Conservation (phyloP, 2,888 invertebrate species). For the Lasius fuliginosus region DNA sequence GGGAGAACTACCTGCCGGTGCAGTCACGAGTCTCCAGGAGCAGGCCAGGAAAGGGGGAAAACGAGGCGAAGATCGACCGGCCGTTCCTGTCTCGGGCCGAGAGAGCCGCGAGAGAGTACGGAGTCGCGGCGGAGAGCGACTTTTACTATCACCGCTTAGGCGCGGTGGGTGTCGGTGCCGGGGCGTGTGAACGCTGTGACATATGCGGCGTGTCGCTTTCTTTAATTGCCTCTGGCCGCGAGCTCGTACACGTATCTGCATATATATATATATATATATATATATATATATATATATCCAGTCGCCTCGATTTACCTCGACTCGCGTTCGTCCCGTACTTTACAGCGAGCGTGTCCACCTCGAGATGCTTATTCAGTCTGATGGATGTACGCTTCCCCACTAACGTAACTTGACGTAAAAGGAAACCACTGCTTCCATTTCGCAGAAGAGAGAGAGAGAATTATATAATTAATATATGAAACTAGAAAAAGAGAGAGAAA, state of each 20-base stretch:
- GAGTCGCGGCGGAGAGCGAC: conserved; percentile 59
- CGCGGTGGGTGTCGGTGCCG: conserved; percentile 81
- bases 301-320: conserved; percentile 55
- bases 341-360: conserved; percentile 29
- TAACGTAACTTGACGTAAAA: not conserved
- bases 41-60: conserved; percentile 64
- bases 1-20: conserved; percentile 69
- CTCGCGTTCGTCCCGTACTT: conserved; percentile 28
- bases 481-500: not conserved
- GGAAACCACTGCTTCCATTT: not conserved
- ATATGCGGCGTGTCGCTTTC: conserved; percentile 86
- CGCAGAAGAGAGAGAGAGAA: not conserved
- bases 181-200: conserved; percentile 86
- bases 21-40: conserved; percentile 71
- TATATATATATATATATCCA: conserved; percentile 35
- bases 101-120: conserved; percentile 48
- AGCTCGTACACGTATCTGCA: conserved; percentile 56
- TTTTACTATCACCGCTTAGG: conserved; percentile 78
- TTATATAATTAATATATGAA: not conserved
- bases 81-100: conserved; percentile 58
- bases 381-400: not conserved
- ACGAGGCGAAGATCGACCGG: conserved; percentile 69
- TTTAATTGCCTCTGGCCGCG: conserved; percentile 81
- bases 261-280: too few relatives aligned
- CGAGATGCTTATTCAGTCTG: not conserved